These are phyloP conservation scores for Ondatra zibethicus DNA, from an alignment of 2,113 vertebrate genomes.

Conservation along the genomic window DNA sequence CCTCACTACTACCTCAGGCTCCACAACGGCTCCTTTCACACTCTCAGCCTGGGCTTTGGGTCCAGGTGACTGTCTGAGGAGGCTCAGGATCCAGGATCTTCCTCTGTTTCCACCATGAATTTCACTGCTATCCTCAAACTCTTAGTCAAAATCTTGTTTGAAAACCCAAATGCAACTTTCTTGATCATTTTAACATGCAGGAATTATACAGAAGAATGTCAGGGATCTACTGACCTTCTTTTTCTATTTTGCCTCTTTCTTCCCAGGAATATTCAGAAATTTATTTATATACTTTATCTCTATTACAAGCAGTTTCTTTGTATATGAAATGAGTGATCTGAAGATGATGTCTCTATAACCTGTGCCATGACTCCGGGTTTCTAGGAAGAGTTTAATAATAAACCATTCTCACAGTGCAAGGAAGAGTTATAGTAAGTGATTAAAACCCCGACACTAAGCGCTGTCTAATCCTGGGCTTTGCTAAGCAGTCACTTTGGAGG, in stretches of 20 bases:
- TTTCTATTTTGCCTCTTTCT: not conserved
- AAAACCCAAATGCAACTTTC: not conserved
- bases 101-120: not conserved
- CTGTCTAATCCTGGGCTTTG: not conserved
- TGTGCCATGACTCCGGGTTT: not conserved
- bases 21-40: not conserved
- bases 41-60: not conserved
- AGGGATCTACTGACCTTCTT: not conserved
- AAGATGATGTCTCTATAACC: not conserved
- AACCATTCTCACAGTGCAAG: not conserved
- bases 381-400: not conserved
- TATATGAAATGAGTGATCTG: not conserved
- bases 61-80: not conserved
- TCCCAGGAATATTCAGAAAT: not conserved
- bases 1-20: not conserved
- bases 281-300: not conserved
- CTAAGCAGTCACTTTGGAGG: conserved; percentile 36
- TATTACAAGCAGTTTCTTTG: not conserved
- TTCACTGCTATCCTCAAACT: not conserved
- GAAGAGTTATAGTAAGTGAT: conserved; percentile 22
- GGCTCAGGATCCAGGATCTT: not conserved
- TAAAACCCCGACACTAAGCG: conserved; percentile 27
- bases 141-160: not conserved
- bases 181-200: not conserved
- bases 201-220: too few species aligned